Conservation (phyloP, 1,140 invertebrate genomes). For the Platyura marginata region DNA sequence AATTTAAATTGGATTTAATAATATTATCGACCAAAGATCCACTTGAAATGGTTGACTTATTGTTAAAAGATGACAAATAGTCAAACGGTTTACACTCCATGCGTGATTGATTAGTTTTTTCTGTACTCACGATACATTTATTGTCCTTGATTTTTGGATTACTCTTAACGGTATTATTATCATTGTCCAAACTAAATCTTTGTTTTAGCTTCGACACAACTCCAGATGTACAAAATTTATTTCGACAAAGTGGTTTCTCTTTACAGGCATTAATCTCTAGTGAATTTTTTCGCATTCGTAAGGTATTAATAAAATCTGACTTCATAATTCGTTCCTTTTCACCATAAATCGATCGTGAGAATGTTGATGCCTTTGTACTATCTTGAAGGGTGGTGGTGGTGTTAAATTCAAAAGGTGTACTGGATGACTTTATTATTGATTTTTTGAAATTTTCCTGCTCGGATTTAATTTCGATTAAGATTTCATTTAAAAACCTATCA, state of each 20-base stretch:
- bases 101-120: not conserved
- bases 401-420: not conserved
- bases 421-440: not conserved
- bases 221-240: constrained; percentile 10
- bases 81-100: not conserved
- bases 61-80: not conserved
- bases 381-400: not conserved
- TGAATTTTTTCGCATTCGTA: constrained; percentile 23
- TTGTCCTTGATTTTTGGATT: not conserved
- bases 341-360: not conserved
- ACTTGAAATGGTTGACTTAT: not conserved
- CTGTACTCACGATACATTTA: constrained; percentile 1
- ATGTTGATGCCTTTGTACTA: not conserved
- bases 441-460: constrained; percentile 1
- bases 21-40: not conserved
- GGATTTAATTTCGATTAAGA: not conserved
- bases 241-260: constrained; percentile 13
- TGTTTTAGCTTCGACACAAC: constrained; percentile 19
- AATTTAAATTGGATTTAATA: not conserved
- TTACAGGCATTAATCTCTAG: constrained; percentile 17
- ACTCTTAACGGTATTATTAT: not conserved
- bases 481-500: not conserved
- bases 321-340: constrained; percentile 17
- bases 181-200: not conserved
- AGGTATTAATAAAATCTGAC: constrained; percentile 23